Percentiles rank a stretch among this genome's conserved stretches.
These are phyloP conservation scores for Microctonus aethiopoides DNA, from an alignment of 2,888 invertebrate species.

Conservation along the genomic window DNA sequence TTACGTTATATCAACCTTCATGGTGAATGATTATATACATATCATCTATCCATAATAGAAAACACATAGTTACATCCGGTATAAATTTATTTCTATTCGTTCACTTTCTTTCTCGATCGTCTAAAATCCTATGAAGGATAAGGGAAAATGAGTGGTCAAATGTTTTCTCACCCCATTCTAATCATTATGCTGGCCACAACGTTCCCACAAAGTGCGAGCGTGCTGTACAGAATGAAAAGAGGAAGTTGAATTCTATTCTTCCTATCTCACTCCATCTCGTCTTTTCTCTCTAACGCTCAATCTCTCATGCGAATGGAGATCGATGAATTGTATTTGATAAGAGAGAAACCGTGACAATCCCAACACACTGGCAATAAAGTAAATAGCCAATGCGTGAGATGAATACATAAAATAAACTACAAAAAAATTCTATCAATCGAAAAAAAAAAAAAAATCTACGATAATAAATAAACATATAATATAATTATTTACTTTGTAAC, in stretches of 20 bases:
- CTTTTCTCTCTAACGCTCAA: background rate
- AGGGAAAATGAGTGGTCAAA: background rate
- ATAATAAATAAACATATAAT: too few species aligned
- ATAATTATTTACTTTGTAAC: too few species aligned
- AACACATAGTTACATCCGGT: background rate
- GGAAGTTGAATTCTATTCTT: background rate
- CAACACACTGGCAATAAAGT: background rate
- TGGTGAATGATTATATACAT: conserved; percentile 15
- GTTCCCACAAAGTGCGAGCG: conserved; percentile 7
- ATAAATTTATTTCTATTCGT: background rate
- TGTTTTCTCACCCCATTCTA: conserved; percentile 1
- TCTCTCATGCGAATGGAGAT: background rate
- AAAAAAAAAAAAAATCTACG: background rate
- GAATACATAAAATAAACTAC: background rate
- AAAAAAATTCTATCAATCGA: background rate
- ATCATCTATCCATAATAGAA: background rate
- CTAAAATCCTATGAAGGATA: background rate
- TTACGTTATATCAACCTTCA: conserved; percentile 21
- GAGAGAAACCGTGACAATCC: background rate
- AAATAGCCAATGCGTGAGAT: conserved; percentile 2
- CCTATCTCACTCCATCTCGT: background rate
- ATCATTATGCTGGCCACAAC: conserved; percentile 6
- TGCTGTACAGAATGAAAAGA: conserved; percentile 1
- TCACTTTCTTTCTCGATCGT: background rate
- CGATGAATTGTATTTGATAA: conserved; percentile 10